Base-by-base conservation (phyloP, 2,113 vertebrate genomes). In the Mohoua ochrocephala region DNA sequence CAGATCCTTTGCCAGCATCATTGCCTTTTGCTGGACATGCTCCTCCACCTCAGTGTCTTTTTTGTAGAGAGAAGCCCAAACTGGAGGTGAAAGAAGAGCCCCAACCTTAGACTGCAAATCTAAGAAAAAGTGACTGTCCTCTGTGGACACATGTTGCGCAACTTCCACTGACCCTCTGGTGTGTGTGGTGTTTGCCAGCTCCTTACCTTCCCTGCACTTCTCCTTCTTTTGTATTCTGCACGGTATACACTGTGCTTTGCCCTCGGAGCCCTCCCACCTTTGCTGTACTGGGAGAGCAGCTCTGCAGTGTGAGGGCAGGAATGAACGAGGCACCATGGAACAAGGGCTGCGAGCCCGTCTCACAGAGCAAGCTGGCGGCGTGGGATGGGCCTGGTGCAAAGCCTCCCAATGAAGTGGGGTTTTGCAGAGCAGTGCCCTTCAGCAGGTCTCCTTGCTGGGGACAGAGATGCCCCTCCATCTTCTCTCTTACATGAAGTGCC, bases 271-370 rank as follows among this genome's bases (percentile, higher is more conserved):
- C 16, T 44, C 41, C 39, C 45, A 54, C 26, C 26, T 78, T 74
- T 41, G 16, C 52, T 61, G 30, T 67, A 57, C 31, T 42, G 45
- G 37, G 10, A 39, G 26, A 31, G 1, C 42, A 42, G 5, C n/a
- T 71, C 63, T 91, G n/a, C 31, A 69, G 13, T 0, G 1, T 21
- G 16, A 80, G 27, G n/a, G 20, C 20, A 26, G 26, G n/a, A 57
- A 23, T 47, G 13, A 60, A 7, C 8, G 53, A 11, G 27, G 80
- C 37, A 11, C 28, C 11, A 1, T 9, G 27, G 31, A 57, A 35
- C 12, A 30, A 0, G 20, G 37, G 13, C 56, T 10, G 11, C 0
- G 13, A 35, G 35, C 3, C 28, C 37, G 9, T 28, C 35, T 22
- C 37, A 37, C 10, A 31, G 67, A 65, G 50, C 81, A 35, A 33